Evolutionary conservation across 1,140 invertebrate species (phyloP).

Genomic region (Panagrolaimus sp.): DNA sequence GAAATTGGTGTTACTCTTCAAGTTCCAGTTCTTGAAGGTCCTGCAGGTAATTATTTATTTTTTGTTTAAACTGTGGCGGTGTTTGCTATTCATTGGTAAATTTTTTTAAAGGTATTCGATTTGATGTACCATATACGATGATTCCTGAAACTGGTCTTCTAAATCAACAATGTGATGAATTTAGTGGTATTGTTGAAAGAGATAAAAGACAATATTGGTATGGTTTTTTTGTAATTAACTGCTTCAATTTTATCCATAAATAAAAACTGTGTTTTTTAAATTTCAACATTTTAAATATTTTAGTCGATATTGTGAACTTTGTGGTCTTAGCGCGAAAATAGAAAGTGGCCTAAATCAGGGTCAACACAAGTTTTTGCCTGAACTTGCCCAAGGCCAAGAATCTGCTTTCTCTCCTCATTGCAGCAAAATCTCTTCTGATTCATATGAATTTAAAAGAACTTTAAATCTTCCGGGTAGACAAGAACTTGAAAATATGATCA

Average conservation of each 20-base stretch:
- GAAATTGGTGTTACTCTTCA: conserved; percentile 58
- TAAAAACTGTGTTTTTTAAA: not conserved
- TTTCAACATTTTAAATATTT: conserved; percentile 32
- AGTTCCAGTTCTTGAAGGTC: conserved; percentile 55
- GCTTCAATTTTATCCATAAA: not conserved
- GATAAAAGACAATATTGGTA: conserved; percentile 58
- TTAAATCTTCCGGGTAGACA: conserved; percentile 51
- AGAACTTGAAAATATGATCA: conserved; percentile 52
- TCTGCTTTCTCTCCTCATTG: conserved; percentile 46
- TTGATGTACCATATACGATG: conserved; percentile 58
- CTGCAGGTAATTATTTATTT: conserved; percentile 31
- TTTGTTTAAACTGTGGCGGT: conserved; percentile 22
- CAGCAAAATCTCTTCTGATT: conserved; percentile 48
- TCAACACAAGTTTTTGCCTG: conserved; percentile 48
- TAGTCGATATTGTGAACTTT: conserved; percentile 57
- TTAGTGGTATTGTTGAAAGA: conserved; percentile 55
- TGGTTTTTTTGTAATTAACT: not conserved
- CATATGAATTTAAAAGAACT: conserved; percentile 56
- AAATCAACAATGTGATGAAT: conserved; percentile 56
- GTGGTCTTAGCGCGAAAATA: conserved; percentile 47
- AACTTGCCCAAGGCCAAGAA: conserved; percentile 49
- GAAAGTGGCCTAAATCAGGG: conserved; percentile 51
- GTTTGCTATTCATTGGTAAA: conserved; percentile 3
- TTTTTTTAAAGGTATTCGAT: conserved; percentile 50
- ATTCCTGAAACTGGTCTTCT: conserved; percentile 56